These are phyloP conservation scores for Tiaroga cobitis DNA, from an alignment of 2,797 vertebrate species.

Conservation along the genomic window DNA sequence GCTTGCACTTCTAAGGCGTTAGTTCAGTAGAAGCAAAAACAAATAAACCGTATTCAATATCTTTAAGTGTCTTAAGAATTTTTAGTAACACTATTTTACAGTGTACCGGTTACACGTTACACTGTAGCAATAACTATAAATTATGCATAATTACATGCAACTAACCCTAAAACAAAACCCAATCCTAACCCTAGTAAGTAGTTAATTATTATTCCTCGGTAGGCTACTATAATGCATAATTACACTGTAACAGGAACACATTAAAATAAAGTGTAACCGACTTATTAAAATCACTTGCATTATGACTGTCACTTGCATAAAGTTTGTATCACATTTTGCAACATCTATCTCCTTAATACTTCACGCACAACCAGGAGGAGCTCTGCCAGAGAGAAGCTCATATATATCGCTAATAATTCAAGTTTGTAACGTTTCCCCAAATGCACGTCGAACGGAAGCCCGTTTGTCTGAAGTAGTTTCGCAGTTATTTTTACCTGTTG, in stretches of 20 bases:
- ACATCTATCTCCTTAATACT: neutral
- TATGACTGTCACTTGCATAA: neutral
- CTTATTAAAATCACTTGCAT: neutral
- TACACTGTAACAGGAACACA: too few relatives aligned
- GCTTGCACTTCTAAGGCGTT: neutral
- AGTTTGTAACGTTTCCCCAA: neutral
- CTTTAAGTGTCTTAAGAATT: neutral
- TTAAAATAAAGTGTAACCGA: too few relatives aligned
- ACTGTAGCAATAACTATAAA: too few relatives aligned
- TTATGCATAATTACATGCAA: too few relatives aligned
- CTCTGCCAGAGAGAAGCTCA: neutral
- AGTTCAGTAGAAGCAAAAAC: neutral
- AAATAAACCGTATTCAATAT: neutral
- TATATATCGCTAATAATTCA: too few relatives aligned
- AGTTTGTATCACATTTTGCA: neutral
- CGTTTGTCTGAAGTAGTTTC: neutral
- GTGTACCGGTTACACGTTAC: too few relatives aligned
- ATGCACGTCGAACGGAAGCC: neutral
- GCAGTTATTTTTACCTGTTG: constrained; percentile 59
- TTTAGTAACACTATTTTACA: too few relatives aligned
- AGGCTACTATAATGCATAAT: too few relatives aligned
- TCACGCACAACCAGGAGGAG: neutral
- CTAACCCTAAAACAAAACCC: too few relatives aligned
- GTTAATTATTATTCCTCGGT: too few relatives aligned
- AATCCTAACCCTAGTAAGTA: too few relatives aligned